phyloP scores from a whole-genome alignment of 2,888 invertebrate genomes.

The Chromoteleia sp. region DNA sequence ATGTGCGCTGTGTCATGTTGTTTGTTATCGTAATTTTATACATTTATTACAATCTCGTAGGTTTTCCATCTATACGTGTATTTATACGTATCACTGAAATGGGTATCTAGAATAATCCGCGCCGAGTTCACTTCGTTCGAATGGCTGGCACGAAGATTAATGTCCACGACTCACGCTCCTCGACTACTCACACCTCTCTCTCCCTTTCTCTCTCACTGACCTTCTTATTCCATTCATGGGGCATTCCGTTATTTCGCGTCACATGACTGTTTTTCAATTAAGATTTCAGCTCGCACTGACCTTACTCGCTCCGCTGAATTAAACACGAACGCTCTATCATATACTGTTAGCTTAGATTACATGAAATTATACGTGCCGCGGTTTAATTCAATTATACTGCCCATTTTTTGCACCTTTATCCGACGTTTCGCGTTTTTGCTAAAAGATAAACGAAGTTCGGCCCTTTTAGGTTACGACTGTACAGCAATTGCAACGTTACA shows the following conservation, averaged over 20 bases:
- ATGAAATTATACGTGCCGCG: conserved; percentile 35
- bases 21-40: neutral
- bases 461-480: no score
- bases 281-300: conserved; percentile 66
- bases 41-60: conserved; percentile 3
- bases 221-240: conserved; percentile 68
- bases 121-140: conserved; percentile 46
- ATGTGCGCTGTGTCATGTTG: no score
- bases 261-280: conserved; percentile 63
- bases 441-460: neutral
- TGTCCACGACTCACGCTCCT: conserved; percentile 60
- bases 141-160: conserved; percentile 61
- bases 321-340: conserved; percentile 47
- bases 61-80: neutral
- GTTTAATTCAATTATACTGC: conserved; percentile 38
- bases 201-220: conserved; percentile 62
- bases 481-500: no score
- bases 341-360: conserved; percentile 50
- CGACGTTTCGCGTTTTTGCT: neutral
- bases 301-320: conserved; percentile 61
- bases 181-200: conserved; percentile 61
- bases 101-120: conserved; percentile 53
- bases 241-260: conserved; percentile 67
- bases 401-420: conserved; percentile 31
- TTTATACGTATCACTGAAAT: conserved; percentile 10